Evolutionary conservation across 2,888 invertebrate species (phyloP).

Genomic region (Lordiphosa fenestrarum): DNA sequence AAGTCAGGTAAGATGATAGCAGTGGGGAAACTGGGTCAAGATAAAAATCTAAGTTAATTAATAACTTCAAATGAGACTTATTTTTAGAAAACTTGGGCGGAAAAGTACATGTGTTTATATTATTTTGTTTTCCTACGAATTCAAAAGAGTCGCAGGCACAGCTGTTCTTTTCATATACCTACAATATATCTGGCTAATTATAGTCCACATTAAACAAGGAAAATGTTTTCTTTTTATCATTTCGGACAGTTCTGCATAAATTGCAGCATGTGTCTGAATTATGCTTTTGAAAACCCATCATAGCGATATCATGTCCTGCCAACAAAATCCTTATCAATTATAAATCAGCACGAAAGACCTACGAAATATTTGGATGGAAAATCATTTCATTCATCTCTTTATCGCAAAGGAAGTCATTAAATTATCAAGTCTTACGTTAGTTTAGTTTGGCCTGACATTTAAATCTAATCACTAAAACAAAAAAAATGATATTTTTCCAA

Average conservation of each 20-base stretch:
- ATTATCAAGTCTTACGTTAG: slow-evolving; percentile 41
- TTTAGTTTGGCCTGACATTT: slow-evolving; percentile 1
- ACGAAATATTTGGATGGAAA: not conserved
- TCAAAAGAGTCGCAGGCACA: slow-evolving; percentile 34
- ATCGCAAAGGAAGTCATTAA: slow-evolving; percentile 54
- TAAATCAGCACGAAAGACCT: not conserved
- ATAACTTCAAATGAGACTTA: slow-evolving; percentile 15
- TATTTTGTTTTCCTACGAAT: slow-evolving; percentile 29
- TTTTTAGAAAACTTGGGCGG: slow-evolving; percentile 21
- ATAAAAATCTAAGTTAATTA: slow-evolving; percentile 17
- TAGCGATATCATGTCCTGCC: slow-evolving; percentile 32
- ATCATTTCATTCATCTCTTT: slow-evolving; percentile 11
- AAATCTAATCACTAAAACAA: slow-evolving; percentile 14
- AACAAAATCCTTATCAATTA: slow-evolving; percentile 15
- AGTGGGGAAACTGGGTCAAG: slow-evolving; percentile 28
- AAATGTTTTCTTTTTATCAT: slow-evolving; percentile 25
- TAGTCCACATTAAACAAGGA: slow-evolving; percentile 40
- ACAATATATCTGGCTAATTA: slow-evolving; percentile 40
- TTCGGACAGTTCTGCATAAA: slow-evolving; percentile 5
- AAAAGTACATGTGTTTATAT: slow-evolving; percentile 21
- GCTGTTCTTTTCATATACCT: slow-evolving; percentile 35
- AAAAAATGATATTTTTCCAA: slow-evolving; percentile 38
- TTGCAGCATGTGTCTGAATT: slow-evolving; percentile 20
- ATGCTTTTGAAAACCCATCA: slow-evolving; percentile 36
- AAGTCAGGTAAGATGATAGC: not conserved